phyloP scores from a whole-genome alignment of 92 coral and sea anemone species.

The Plumapathes pennacea region DNA sequence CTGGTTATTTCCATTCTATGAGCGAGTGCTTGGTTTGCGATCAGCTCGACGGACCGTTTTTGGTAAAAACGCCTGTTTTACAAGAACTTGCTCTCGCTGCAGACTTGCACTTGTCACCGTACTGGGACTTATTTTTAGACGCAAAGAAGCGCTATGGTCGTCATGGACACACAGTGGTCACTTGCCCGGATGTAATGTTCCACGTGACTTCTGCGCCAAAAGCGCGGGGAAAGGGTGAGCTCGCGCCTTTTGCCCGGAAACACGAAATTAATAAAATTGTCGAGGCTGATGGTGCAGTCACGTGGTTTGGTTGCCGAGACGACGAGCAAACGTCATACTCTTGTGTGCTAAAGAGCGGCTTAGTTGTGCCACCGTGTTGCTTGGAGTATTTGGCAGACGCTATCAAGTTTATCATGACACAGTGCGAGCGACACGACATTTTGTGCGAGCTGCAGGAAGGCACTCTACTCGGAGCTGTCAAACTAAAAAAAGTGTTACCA shows the following conservation, averaged over 20 bases:
- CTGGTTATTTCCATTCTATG: constrained; percentile 63
- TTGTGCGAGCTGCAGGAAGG: constrained; percentile 92
- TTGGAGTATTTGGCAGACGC: constrained; percentile 91
- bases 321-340: no score
- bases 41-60: constrained; percentile 59
- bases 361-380: constrained; percentile 88
- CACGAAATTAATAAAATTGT: constrained; percentile 69
- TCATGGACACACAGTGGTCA: constrained; percentile 50
- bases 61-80: constrained; percentile 54
- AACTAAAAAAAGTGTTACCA: constrained; percentile 72
- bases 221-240: constrained; percentile 20
- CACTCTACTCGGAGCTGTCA: constrained; percentile 81
- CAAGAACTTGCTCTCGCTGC: constrained; percentile 33
- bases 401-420: constrained; percentile 74
- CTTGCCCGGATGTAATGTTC: constrained; percentile 89
- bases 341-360: constrained; percentile 58
- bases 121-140: constrained; percentile 67
- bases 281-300: constrained; percentile 59
- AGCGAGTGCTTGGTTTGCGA: constrained; percentile 80
- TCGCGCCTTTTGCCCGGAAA: constrained; percentile 53
- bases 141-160: constrained; percentile 37
- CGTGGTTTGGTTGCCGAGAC: constrained; percentile 86
- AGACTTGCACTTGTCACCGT: constrained; percentile 38
- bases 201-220: constrained; percentile 18
- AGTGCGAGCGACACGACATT: constrained; percentile 52